phyloP scores from a whole-genome alignment of 2,797 vertebrate genomes.

The Selene dorsalis region DNA sequence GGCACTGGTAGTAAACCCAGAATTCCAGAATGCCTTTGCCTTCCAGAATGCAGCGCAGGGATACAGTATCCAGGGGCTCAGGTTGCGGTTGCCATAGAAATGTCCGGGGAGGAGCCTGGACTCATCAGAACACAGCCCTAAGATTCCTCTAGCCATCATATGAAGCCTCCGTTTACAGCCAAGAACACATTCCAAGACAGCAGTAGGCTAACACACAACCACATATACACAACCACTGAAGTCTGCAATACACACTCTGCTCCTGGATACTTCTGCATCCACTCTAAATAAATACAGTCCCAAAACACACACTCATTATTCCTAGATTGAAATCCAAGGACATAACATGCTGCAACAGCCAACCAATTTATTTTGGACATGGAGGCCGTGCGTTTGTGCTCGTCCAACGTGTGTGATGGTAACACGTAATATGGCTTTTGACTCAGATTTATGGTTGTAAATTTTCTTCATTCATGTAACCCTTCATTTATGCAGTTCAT shows the following conservation, averaged over 20 bases:
- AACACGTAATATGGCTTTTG: not conserved
- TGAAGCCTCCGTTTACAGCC: slow-evolving; percentile 75
- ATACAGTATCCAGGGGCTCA: slow-evolving; percentile 69
- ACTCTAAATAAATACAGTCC: slow-evolving; percentile 44
- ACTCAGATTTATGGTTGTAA: not conserved
- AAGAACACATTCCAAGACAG: slow-evolving; percentile 76
- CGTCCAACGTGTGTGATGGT: not conserved
- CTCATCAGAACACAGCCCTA: slow-evolving; percentile 56
- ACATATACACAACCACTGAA: not conserved
- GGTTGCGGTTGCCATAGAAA: slow-evolving; percentile 76
- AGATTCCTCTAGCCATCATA: slow-evolving; percentile 73
- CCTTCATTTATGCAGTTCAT: slow-evolving; percentile 86
- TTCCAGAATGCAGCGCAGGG: slow-evolving; percentile 61
- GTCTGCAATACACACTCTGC: slow-evolving; percentile 33
- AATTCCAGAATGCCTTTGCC: slow-evolving; percentile 46
- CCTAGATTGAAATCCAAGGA: slow-evolving; percentile 32
- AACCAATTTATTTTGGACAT: slow-evolving; percentile 29
- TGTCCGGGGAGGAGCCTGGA: slow-evolving; percentile 45
- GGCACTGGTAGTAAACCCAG: slow-evolving; percentile 50
- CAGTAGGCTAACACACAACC: slow-evolving; percentile 19
- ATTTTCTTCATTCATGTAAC: not conserved
- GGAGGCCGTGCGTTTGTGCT: not conserved
- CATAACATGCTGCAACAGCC: slow-evolving; percentile 27
- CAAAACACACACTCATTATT: slow-evolving; percentile 23
- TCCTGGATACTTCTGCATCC: not conserved